Evolutionary conservation across 2,797 vertebrate genomes (phyloP).

Genomic region (Tokudaia tokunoshimensis): DNA sequence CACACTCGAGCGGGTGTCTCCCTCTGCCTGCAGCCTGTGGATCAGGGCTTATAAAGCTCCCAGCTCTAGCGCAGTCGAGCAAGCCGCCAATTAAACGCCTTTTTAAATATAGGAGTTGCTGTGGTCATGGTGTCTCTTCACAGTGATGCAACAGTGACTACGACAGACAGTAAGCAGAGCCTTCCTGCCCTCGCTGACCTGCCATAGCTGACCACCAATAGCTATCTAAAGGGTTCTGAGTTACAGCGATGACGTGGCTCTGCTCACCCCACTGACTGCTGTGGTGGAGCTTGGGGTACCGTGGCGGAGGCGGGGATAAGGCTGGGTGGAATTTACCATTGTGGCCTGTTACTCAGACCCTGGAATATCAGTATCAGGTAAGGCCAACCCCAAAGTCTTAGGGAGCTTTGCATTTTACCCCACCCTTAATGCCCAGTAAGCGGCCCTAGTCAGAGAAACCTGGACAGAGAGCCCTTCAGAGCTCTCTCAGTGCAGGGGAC

Average conservation of each 20-base stretch:
- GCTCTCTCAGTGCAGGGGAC: neutral
- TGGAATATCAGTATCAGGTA: neutral
- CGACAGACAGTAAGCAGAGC: neutral
- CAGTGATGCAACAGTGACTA: neutral
- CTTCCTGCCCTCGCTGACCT: neutral
- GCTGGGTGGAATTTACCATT: neutral
- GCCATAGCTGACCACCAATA: neutral
- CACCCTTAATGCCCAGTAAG: neutral
- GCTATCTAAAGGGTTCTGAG: neutral
- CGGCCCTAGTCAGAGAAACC: neutral
- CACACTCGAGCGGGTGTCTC: neutral
- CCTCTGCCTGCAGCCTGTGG: neutral
- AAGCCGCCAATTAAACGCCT: neutral
- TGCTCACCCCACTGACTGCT: neutral
- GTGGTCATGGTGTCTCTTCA: neutral
- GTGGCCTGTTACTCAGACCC: neutral
- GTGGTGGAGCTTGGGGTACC: accelerated
- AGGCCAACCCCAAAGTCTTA: neutral
- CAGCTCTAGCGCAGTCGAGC: neutral
- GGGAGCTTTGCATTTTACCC: neutral
- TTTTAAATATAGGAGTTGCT: neutral
- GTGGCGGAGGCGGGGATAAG: neutral
- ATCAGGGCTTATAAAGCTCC: neutral
- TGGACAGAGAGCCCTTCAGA: neutral
- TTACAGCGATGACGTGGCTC: neutral